Evolutionary conservation across 2,888 invertebrate genomes (phyloP).

Genomic region (Argyra leucocephala): DNA sequence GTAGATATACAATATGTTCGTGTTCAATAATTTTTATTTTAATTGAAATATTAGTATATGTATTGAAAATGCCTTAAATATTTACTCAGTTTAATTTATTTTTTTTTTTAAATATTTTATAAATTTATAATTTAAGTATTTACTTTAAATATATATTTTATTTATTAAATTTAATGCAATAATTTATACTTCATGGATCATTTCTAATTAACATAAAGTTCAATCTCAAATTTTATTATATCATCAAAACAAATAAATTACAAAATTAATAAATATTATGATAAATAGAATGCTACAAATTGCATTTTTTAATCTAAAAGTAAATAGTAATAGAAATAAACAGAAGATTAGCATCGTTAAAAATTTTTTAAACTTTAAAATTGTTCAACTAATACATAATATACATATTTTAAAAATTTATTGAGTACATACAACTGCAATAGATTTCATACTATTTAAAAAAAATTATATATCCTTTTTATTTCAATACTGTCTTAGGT

Average conservation of each 20-base stretch:
- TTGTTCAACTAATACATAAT: neutral
- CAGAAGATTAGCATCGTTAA: neutral
- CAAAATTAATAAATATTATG: neutral
- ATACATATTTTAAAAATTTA: neutral
- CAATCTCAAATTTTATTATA: neutral
- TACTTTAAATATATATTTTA: neutral
- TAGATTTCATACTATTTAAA: no score
- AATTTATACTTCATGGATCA: neutral
- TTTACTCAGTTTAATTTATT: neutral
- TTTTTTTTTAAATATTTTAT: neutral
- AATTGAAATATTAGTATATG: no score
- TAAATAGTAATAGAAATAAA: neutral
- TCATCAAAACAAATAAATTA: neutral
- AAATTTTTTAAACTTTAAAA: neutral
- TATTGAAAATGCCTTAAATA: neutral
- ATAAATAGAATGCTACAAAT: neutral
- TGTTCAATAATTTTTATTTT: no score
- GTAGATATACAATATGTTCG: no score
- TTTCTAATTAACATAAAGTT: neutral
- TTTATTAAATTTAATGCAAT: neutral
- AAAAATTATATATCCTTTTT: neutral
- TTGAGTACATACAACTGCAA: no score
- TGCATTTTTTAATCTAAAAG: neutral
- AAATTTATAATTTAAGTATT: neutral
- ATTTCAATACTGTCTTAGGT: conserved; percentile 2